These are phyloP conservation scores for Cerastis rubricosa DNA, from an alignment of 2,888 invertebrate species.

Conservation along the genomic window DNA sequence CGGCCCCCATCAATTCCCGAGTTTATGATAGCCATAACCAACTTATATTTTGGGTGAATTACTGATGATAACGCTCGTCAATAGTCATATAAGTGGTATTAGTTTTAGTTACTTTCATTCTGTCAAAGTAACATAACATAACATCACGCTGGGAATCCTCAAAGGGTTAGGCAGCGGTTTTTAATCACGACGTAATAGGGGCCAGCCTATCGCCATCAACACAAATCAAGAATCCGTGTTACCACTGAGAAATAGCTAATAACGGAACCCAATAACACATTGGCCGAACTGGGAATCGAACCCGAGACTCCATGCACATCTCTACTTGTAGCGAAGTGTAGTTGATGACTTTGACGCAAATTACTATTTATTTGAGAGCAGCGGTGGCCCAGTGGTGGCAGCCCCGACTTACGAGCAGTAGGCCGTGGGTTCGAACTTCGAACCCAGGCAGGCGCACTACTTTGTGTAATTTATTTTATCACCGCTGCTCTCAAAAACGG, in stretches of 20 bases:
- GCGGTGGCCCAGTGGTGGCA: too few relatives aligned
- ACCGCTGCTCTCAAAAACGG: too few relatives aligned
- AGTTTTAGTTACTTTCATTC: constrained; percentile 6
- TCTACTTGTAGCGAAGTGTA: not conserved
- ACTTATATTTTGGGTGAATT: constrained; percentile 39
- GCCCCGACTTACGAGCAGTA: too few relatives aligned
- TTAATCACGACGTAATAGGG: not conserved
- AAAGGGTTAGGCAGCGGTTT: not conserved
- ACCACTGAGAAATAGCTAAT: not conserved
- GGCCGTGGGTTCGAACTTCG: too few relatives aligned
- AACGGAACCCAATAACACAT: not conserved
- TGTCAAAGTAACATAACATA: not conserved
- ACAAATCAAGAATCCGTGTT: not conserved
- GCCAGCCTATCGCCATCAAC: not conserved
- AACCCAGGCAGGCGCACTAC: too few relatives aligned
- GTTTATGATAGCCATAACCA: constrained; percentile 38
- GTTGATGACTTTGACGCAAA: not conserved
- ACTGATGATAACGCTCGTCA: constrained; percentile 15
- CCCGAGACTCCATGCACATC: not conserved
- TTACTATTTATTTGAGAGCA: too few relatives aligned
- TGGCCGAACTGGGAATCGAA: not conserved
- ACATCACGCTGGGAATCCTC: not conserved
- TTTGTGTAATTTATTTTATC: too few relatives aligned
- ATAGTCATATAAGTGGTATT: constrained; percentile 23
- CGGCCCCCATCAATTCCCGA: constrained; percentile 18